A percentile compares a stretch with the other conserved stretches of the same genome.
phyloP scores from a whole-genome alignment of 2,113 vertebrate species.

The Dendropsophus ebraccatus region DNA sequence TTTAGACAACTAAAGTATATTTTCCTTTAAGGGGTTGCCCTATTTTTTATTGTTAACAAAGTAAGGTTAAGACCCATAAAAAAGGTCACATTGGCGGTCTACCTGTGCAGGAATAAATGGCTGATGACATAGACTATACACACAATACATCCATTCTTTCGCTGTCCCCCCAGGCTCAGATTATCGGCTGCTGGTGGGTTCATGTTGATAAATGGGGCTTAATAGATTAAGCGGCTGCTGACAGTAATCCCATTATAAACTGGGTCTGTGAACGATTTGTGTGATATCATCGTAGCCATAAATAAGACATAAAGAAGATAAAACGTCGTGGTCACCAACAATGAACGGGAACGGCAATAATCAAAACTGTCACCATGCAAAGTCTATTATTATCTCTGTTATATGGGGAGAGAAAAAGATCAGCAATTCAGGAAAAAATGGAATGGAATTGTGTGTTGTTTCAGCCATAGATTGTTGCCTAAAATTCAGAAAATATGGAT shows the following conservation, averaged over 20 bases:
- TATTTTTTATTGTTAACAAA: too few relatives aligned
- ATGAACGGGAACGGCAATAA: background rate
- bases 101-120: too few relatives aligned
- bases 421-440: background rate
- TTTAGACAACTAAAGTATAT: too few relatives aligned
- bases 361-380: background rate
- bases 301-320: conserved; percentile 23
- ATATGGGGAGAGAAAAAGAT: background rate
- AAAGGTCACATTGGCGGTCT: too few relatives aligned
- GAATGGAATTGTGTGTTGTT: too few relatives aligned
- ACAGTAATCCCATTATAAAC: conserved; percentile 15
- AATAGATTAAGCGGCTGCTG: background rate
- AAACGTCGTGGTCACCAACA: background rate
- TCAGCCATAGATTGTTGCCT: too few relatives aligned
- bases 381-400: background rate
- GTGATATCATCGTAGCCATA: background rate
- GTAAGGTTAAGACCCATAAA: too few relatives aligned
- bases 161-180: background rate
- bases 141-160: background rate
- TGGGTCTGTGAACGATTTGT: background rate
- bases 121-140: too few relatives aligned
- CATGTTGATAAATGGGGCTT: conserved; percentile 15
- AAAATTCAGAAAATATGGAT: too few relatives aligned
- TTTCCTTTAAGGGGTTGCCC: too few relatives aligned
- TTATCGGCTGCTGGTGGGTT: background rate